Evolutionary conservation across 2,888 invertebrate species (phyloP).

Genomic region (Notodonta dromedarius): DNA sequence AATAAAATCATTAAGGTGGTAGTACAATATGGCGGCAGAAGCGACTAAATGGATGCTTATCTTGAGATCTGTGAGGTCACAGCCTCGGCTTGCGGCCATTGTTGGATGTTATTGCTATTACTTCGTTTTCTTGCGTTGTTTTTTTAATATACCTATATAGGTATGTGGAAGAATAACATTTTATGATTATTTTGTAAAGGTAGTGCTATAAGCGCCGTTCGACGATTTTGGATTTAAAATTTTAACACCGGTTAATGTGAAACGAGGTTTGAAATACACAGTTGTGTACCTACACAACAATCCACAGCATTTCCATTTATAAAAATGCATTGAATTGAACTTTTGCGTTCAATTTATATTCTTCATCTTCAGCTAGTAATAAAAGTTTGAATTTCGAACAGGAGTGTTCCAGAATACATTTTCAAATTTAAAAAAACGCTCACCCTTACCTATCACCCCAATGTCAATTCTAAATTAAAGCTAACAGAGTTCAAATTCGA

Average conservation of each 20-base stretch:
- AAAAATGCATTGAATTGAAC: background rate
- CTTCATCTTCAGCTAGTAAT: background rate
- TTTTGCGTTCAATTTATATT: background rate
- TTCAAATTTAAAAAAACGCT: background rate
- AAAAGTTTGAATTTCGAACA: constrained; percentile 1
- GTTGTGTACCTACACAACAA: too few relatives aligned
- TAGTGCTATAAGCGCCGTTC: too few relatives aligned
- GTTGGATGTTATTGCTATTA: constrained; percentile 35
- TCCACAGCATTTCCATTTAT: background rate
- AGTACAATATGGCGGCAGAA: constrained; percentile 22
- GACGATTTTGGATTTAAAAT: too few relatives aligned
- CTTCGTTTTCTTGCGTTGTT: constrained; percentile 6
- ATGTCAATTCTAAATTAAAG: background rate
- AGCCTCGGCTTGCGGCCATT: constrained; percentile 43
- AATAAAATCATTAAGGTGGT: constrained; percentile 8
- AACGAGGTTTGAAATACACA: too few relatives aligned
- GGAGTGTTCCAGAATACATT: constrained; percentile 2
- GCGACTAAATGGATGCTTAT: constrained; percentile 47
- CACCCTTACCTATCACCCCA: background rate
- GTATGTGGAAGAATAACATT: background rate
- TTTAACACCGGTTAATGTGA: too few relatives aligned
- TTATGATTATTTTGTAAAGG: background rate
- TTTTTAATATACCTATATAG: background rate
- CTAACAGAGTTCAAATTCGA: background rate
- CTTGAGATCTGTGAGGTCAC: constrained; percentile 44